Evolutionary conservation across 2,888 invertebrate species (phyloP).

Genomic region (Clivina fossor): DNA sequence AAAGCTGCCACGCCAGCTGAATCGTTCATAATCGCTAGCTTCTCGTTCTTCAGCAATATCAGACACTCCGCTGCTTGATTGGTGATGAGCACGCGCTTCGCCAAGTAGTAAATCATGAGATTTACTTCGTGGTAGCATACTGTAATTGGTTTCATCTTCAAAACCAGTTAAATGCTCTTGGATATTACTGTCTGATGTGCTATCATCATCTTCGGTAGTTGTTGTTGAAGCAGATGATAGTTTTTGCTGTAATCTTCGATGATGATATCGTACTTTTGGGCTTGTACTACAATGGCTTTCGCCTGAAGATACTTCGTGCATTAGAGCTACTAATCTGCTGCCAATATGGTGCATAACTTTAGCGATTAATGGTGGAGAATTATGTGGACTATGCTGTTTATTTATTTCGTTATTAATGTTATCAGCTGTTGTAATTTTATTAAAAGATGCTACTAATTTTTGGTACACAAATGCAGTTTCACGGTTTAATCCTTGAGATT

Average conservation of each 20-base stretch:
- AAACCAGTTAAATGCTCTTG: slow-evolving; percentile 50
- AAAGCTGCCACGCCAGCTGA: slow-evolving; percentile 91
- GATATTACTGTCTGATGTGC: slow-evolving; percentile 63
- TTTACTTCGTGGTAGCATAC: slow-evolving; percentile 72
- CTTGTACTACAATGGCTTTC: slow-evolving; percentile 64
- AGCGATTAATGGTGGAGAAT: slow-evolving; percentile 82
- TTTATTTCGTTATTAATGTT: slow-evolving; percentile 50
- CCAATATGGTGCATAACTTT: slow-evolving; percentile 94
- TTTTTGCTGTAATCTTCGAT: slow-evolving; percentile 60
- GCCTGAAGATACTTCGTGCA: slow-evolving; percentile 89
- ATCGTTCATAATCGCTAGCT: slow-evolving; percentile 84
- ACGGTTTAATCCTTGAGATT: slow-evolving; percentile 59
- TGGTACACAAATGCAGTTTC: slow-evolving; percentile 88
- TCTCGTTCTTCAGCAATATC: slow-evolving; percentile 67
- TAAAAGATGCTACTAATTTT: slow-evolving; percentile 80
- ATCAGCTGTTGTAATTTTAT: slow-evolving; percentile 68
- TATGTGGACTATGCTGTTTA: slow-evolving; percentile 58
- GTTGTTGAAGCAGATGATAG: slow-evolving; percentile 62
- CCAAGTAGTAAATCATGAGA: slow-evolving; percentile 79
- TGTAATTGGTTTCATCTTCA: slow-evolving; percentile 55
- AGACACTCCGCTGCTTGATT: slow-evolving; percentile 56
- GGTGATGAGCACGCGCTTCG: slow-evolving; percentile 56
- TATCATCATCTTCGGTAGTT: slow-evolving; percentile 72
- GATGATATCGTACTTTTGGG: slow-evolving; percentile 62
- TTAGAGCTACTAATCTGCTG: slow-evolving; percentile 79